These are phyloP conservation scores for Nomia melanderi DNA, from an alignment of 1,140 invertebrate genomes.

Conservation along the genomic window DNA sequence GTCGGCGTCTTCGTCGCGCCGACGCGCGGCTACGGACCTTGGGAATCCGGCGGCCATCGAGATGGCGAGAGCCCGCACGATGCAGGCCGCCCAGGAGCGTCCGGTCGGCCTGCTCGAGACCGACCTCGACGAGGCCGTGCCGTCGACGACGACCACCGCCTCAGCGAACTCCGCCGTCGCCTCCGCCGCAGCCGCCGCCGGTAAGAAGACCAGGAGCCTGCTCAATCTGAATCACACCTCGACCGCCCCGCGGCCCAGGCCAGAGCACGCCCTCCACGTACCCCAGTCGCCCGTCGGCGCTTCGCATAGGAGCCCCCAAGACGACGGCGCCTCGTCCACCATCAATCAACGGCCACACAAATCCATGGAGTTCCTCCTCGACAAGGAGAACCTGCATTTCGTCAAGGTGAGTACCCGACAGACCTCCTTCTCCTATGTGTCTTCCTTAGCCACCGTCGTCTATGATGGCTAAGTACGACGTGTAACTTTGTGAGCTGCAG, in stretches of 20 bases:
- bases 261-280: slow-evolving; percentile 76
- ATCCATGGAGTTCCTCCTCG: slow-evolving; percentile 96
- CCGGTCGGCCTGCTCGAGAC: slow-evolving; percentile 90
- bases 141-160: slow-evolving; percentile 67
- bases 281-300: slow-evolving; percentile 75
- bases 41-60: slow-evolving; percentile 79
- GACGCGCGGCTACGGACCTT: slow-evolving; percentile 79
- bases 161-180: slow-evolving; percentile 74
- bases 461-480: too few species aligned
- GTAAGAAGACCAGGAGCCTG: slow-evolving; percentile 88
- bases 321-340: slow-evolving; percentile 70
- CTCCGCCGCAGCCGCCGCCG: slow-evolving; percentile 73
- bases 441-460: too few species aligned
- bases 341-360: slow-evolving; percentile 86
- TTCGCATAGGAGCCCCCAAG: slow-evolving; percentile 67
- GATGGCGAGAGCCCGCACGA: slow-evolving; percentile 80
- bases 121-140: slow-evolving; percentile 87
- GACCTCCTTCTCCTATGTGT: too few species aligned
- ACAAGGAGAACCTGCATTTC: slow-evolving; percentile 91
- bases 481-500: too few species aligned
- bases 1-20: slow-evolving; percentile 75
- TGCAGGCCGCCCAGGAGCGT: slow-evolving; percentile 77
- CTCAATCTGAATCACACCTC: slow-evolving; percentile 87
- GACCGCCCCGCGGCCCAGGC: slow-evolving; percentile 60
- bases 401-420: slow-evolving; percentile 83